phyloP scores from a whole-genome alignment of 2,113 vertebrate species.

The Tachysurus vachellii region DNA sequence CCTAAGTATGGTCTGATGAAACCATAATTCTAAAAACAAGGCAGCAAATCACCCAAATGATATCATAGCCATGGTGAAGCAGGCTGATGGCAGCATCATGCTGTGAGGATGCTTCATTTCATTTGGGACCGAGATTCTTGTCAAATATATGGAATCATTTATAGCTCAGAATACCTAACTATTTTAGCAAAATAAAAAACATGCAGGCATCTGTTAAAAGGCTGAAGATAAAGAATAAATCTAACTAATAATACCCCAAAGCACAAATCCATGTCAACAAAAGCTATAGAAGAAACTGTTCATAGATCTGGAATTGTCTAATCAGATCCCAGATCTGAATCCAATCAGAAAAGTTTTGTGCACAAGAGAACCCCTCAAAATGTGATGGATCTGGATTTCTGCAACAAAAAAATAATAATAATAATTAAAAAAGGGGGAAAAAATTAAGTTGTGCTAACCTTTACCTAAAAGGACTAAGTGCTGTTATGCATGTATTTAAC shows the following conservation, averaged over 20 bases:
- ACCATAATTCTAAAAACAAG: background rate
- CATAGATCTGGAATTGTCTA: background rate
- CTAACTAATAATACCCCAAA: background rate
- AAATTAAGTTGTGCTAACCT: background rate
- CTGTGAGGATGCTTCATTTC: background rate
- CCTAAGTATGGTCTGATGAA: background rate
- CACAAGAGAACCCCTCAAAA: background rate
- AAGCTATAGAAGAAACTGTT: background rate
- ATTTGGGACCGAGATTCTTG: no score
- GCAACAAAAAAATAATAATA: no score
- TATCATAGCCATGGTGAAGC: background rate
- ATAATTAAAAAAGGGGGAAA: background rate
- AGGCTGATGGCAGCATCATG: background rate
- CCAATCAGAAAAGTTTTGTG: background rate
- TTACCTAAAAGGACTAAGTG: background rate
- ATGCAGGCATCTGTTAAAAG: background rate
- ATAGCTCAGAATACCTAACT: background rate
- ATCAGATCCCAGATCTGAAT: background rate
- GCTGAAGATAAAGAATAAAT: background rate
- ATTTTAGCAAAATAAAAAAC: background rate
- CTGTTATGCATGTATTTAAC: background rate
- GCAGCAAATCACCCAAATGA: background rate
- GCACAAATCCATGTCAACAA: background rate
- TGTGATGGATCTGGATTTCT: background rate
- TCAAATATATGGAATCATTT: background rate